These are phyloP conservation scores for Zaprionus africanus DNA, from an alignment of 1,140 invertebrate species.

Conservation along the genomic window DNA sequence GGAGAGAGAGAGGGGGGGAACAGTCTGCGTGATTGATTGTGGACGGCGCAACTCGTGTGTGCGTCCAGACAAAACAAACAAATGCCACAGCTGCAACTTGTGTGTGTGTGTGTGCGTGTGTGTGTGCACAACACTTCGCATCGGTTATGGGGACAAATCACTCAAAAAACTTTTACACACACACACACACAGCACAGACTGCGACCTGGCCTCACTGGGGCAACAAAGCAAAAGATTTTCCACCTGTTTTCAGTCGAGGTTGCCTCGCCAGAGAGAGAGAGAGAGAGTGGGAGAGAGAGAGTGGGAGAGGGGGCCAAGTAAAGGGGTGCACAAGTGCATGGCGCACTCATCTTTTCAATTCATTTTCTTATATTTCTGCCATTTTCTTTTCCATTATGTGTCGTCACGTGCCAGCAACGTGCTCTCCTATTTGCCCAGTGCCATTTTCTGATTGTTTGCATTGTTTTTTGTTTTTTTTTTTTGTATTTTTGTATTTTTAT, in stretches of 20 bases:
- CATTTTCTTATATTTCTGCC: conserved; percentile 26
- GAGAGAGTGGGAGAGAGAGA: too few relatives aligned
- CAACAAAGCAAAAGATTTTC: neutral
- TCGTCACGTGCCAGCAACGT: conserved; percentile 66
- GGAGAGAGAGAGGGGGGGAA: too few relatives aligned
- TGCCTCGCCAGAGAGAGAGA: neutral
- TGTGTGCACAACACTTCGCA: conserved; percentile 1
- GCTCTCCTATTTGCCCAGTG: conserved; percentile 61
- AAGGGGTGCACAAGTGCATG: neutral
- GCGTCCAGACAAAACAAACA: conserved; percentile 2
- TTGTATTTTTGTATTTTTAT: conserved; percentile 12
- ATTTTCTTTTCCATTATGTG: conserved; percentile 44
- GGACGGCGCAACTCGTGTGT: neutral
- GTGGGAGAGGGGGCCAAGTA: neutral
- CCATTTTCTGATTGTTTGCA: conserved; percentile 72
- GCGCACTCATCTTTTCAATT: conserved; percentile 47
- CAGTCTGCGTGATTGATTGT: conserved; percentile 35
- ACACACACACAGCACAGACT: neutral
- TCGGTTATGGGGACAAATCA: conserved; percentile 21
- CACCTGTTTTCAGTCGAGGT: neutral
- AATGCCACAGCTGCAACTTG: neutral
- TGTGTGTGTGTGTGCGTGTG: neutral
- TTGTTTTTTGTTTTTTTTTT: conserved; percentile 42
- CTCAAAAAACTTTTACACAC: conserved; percentile 23
- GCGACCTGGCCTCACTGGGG: neutral